phyloP scores from a whole-genome alignment of 2,113 vertebrate genomes.

The Leucopsar rothschildi region DNA sequence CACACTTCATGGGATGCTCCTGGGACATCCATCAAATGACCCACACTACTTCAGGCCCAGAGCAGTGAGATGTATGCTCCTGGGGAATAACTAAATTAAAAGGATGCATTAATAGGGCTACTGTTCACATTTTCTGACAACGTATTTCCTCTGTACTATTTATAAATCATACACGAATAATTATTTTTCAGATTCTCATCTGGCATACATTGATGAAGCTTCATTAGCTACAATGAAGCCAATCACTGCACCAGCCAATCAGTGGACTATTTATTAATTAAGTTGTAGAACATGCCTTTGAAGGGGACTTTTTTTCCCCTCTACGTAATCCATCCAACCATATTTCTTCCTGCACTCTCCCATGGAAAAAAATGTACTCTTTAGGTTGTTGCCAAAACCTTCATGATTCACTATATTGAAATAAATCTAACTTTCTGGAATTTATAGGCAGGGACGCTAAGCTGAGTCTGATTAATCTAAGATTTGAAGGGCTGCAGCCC shows the following conservation, averaged over 20 bases:
- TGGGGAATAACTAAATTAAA: slow-evolving; percentile 46
- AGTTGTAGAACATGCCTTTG: slow-evolving; percentile 6
- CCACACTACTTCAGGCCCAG: not conserved
- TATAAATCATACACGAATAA: slow-evolving; percentile 35
- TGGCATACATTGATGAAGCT: slow-evolving; percentile 9
- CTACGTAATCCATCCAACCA: not conserved
- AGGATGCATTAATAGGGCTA: not conserved
- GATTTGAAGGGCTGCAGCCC: slow-evolving; percentile 43
- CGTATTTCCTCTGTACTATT: slow-evolving; percentile 23
- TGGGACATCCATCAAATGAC: not conserved
- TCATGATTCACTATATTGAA: not conserved
- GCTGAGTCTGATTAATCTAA: slow-evolving; percentile 42
- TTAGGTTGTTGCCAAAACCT: slow-evolving; percentile 12
- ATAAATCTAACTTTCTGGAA: slow-evolving; percentile 41
- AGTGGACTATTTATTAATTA: slow-evolving; percentile 40
- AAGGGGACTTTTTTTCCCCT: not conserved
- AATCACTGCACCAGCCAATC: slow-evolving; percentile 15
- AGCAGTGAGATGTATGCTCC: not conserved
- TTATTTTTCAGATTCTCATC: slow-evolving; percentile 8
- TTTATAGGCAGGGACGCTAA: not conserved
- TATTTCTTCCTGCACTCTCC: slow-evolving; percentile 11
- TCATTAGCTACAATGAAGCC: slow-evolving; percentile 30
- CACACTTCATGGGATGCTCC: not conserved
- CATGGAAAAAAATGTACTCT: not conserved
- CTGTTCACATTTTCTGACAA: slow-evolving; percentile 34